Percentiles rank a stretch among this genome's conserved stretches.
Conservation (phyloP, 2,888 invertebrate genomes). For the Rhamnusium bicolor region DNA sequence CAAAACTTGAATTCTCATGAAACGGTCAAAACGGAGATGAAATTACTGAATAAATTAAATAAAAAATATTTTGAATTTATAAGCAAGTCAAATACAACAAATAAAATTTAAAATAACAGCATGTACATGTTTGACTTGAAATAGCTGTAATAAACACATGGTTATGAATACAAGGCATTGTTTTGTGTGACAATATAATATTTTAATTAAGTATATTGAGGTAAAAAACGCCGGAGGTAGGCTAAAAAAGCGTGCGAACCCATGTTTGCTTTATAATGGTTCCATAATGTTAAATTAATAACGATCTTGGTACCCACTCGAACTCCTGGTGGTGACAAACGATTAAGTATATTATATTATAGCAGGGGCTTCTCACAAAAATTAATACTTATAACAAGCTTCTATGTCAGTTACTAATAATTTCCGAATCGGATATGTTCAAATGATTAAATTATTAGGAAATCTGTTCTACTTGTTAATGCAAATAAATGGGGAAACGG, state of each 20-base stretch:
- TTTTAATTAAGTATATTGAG: slow-evolving; percentile 44
- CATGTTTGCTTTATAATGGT: slow-evolving; percentile 49
- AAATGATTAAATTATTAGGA: no score
- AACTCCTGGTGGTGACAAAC: slow-evolving; percentile 34
- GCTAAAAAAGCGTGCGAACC: slow-evolving; percentile 53
- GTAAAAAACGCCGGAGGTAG: slow-evolving; percentile 36
- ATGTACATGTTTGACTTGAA: background rate
- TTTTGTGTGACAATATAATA: slow-evolving; percentile 50
- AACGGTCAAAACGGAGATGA: background rate
- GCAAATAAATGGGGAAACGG: no score
- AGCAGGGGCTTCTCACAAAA: slow-evolving; percentile 31
- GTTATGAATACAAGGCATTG: slow-evolving; percentile 5
- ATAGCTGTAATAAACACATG: slow-evolving; percentile 1
- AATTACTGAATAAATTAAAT: slow-evolving; percentile 14
- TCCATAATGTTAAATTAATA: slow-evolving; percentile 58
- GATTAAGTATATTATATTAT: slow-evolving; percentile 34
- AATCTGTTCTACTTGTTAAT: no score
- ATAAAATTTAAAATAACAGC: background rate
- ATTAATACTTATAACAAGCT: no score
- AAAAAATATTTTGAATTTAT: slow-evolving; percentile 8
- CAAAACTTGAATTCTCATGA: background rate
- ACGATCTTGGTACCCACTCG: slow-evolving; percentile 37
- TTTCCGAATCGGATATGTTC: no score
- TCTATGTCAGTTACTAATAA: no score
- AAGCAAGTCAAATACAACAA: background rate